Percentiles rank a stretch among this genome's conserved stretches.
Conservation (phyloP, 2,888 invertebrate species). For the Junonia oenone region DNA sequence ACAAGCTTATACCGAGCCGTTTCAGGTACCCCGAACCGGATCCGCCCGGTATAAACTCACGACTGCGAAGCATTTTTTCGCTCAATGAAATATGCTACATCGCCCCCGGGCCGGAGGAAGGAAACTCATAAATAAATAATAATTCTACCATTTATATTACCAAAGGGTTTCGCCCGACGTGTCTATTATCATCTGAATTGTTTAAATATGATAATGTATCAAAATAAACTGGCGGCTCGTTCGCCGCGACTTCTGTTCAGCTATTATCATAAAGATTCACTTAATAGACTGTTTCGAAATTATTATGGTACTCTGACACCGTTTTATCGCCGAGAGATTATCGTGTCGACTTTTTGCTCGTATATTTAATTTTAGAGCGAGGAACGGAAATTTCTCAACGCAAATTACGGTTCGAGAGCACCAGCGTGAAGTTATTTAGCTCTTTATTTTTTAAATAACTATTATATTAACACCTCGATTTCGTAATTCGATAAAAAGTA, state of each 20-base stretch:
- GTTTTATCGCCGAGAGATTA: conserved; percentile 63
- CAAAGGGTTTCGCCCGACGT: conserved; percentile 77
- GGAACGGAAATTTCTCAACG: conserved; percentile 40
- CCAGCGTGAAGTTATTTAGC: conserved; percentile 22
- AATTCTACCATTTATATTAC: conserved; percentile 80
- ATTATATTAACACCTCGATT: conserved; percentile 32
- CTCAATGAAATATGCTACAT: conserved; percentile 76
- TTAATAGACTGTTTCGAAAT: conserved; percentile 77
- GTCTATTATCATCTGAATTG: conserved; percentile 80
- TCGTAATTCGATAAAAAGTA: conserved; percentile 34
- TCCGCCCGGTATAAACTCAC: conserved; percentile 70
- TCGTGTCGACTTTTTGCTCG: conserved; percentile 45
- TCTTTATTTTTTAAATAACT: conserved; percentile 26
- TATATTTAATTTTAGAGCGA: conserved; percentile 44
- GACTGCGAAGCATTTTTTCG: conserved; percentile 74
- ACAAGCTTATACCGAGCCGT: conserved; percentile 74
- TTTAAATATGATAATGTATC: conserved; percentile 80
- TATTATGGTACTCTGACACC: conserved; percentile 69
- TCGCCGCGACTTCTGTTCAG: conserved; percentile 74
- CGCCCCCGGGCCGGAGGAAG: conserved; percentile 72
- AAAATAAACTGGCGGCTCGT: conserved; percentile 74
- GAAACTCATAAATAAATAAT: conserved; percentile 79
- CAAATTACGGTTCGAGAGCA: conserved; percentile 33
- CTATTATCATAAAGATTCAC: conserved; percentile 78
- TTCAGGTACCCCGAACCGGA: conserved; percentile 76